Conservation (phyloP, 2,888 invertebrate species). For the Thyatira batis region DNA sequence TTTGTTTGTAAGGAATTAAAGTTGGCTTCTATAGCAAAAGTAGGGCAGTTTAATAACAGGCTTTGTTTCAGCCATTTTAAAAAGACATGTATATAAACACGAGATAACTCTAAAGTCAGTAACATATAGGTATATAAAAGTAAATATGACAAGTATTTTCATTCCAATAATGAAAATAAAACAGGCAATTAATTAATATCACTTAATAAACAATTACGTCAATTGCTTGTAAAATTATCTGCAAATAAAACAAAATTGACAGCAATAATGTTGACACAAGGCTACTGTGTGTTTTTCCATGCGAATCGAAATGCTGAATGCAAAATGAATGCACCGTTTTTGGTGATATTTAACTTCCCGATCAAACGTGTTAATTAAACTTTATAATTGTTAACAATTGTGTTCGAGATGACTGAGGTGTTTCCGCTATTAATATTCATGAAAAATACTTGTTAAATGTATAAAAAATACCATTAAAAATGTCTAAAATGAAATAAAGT, state of each 20-base stretch:
- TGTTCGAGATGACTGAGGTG: background rate
- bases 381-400: background rate
- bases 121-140: too few relatives aligned
- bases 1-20: background rate
- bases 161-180: too few relatives aligned
- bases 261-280: background rate
- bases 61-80: too few relatives aligned
- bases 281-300: background rate
- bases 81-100: too few relatives aligned
- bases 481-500: too few relatives aligned
- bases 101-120: too few relatives aligned
- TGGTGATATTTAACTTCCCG: conserved; percentile 2
- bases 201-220: background rate
- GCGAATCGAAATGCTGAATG: background rate
- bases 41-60: background rate
- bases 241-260: background rate
- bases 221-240: background rate
- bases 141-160: too few relatives aligned
- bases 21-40: background rate
- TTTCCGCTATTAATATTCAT: background rate
- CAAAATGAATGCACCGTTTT: background rate
- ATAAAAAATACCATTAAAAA: too few relatives aligned
- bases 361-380: background rate
- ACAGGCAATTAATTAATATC: background rate
- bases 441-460: background rate